Base-by-base conservation (phyloP, 92 coral and sea anemone genomes). In the Epizoanthus ramosus region DNA sequence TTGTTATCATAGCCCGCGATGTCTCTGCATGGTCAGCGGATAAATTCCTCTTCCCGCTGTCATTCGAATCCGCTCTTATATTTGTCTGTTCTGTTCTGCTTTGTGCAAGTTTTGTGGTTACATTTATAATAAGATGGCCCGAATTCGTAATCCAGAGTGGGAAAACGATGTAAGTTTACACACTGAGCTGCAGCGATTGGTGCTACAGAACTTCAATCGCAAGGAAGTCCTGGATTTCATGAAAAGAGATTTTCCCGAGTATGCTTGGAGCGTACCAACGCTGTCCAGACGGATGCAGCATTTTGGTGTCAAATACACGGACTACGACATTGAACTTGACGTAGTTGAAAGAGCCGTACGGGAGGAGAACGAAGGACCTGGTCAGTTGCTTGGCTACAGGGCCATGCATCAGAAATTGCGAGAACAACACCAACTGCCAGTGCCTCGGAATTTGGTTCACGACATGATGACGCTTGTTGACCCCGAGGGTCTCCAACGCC, bases 301-400 rank as follows among this genome's bases (percentile, higher is more conserved):
- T 47, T 68, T 67, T 53, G 77, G 41, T 81, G 71, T 81, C 35
- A 81, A 81, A 50, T 81, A 81, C 53, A 56, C 47, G 17, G 57
- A 66, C 18, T 68, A 81, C 37, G 85, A 81, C 71, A 81, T 13
- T 67, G 77, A 81, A 22, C 57, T 81, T 67, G 85, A 35, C 54
- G 50, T 57, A 8, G 85, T 81, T 6, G 85, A 81, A 23, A 7
- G 8, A 24, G 85, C 85, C 24, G 76, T 68, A 5, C 22, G 65
- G 21, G 76, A 81, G 39, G 85, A 81, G 33, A 81, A 67, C 64
- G 73, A 64, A 8, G 84, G 84, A 17, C 84, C 84, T 6, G 84
- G 84, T 17, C 84, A 79, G 67, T 37, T 81, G 75, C n/a, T 81
- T 52, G 85, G 77, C 23, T 81, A 81, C 57, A 65, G 85, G 39